A percentile compares a stretch with the other conserved stretches of the same genome.
These are phyloP conservation scores for Priocnemis perturbator DNA, from an alignment of 2,888 invertebrate genomes.

Conservation along the genomic window DNA sequence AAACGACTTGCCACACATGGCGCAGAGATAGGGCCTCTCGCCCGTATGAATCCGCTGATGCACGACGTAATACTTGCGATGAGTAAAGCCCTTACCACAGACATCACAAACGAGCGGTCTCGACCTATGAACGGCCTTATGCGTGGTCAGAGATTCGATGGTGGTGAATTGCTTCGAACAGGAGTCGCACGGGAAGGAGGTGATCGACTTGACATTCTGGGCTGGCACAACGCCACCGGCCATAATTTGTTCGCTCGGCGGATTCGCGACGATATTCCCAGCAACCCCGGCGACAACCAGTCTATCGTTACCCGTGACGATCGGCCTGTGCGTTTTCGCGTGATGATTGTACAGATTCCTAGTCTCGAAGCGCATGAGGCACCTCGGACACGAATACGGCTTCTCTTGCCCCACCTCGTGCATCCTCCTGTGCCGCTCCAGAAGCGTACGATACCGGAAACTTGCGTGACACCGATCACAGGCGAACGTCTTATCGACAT, in stretches of 20 bases:
- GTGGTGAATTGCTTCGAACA: conserved; percentile 70
- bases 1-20: conserved; percentile 74
- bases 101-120: conserved; percentile 73
- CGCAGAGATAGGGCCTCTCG: conserved; percentile 75
- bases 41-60: conserved; percentile 75
- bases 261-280: conserved; percentile 6
- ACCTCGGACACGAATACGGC: conserved; percentile 71
- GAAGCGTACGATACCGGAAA: conserved; percentile 71
- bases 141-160: conserved; percentile 67
- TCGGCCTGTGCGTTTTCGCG: conserved; percentile 70
- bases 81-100: conserved; percentile 74
- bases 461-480: conserved; percentile 72
- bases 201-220: conserved; percentile 35
- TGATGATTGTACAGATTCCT: conserved; percentile 73
- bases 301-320: conserved; percentile 32
- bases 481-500: conserved; percentile 64
- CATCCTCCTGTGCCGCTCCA: conserved; percentile 72
- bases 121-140: conserved; percentile 69
- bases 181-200: conserved; percentile 67
- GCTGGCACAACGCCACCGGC: conserved; percentile 1
- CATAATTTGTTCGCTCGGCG: conserved; percentile 16
- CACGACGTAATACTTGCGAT: conserved; percentile 73
- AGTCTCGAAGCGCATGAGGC: conserved; percentile 73
- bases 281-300: conserved; percentile 3
- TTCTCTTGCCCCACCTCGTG: conserved; percentile 70